phyloP scores from a whole-genome alignment of 1,140 invertebrate species.

The Drosophila saltans region DNA sequence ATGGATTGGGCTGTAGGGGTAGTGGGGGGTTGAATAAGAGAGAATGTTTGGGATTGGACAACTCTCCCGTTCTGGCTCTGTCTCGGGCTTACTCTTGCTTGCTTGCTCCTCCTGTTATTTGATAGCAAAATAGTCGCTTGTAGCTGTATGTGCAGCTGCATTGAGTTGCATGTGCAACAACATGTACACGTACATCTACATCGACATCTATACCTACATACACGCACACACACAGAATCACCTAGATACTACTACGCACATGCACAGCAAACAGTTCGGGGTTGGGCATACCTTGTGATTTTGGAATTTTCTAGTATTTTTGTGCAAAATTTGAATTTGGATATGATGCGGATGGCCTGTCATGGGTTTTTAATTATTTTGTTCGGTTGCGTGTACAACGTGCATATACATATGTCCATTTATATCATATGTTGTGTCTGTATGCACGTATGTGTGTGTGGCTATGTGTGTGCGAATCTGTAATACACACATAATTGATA shows the following conservation, averaged over 20 bases:
- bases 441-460: neutral
- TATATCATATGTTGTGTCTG: neutral
- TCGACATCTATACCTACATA: neutral
- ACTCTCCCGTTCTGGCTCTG: neutral
- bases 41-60: slow-evolving; percentile 4
- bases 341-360: slow-evolving; percentile 56
- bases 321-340: slow-evolving; percentile 61
- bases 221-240: slow-evolving; percentile 1
- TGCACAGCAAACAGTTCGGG: slow-evolving; percentile 17
- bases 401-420: slow-evolving; percentile 9
- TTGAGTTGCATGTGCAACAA: slow-evolving; percentile 47
- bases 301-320: slow-evolving; percentile 63
- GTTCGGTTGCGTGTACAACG: slow-evolving; percentile 53
- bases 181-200: neutral
- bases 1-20: neutral
- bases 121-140: slow-evolving; percentile 61
- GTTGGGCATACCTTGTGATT: slow-evolving; percentile 59
- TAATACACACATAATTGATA: slow-evolving; percentile 72
- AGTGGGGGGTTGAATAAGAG: neutral
- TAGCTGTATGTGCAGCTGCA: slow-evolving; percentile 41
- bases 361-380: slow-evolving; percentile 77
- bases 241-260: slow-evolving; percentile 18
- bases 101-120: slow-evolving; percentile 52
- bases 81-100: neutral
- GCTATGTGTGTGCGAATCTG: slow-evolving; percentile 36